Evolutionary conservation across 2,113 vertebrate species (phyloP).

Genomic region (Todiramphus saurophagus): DNA sequence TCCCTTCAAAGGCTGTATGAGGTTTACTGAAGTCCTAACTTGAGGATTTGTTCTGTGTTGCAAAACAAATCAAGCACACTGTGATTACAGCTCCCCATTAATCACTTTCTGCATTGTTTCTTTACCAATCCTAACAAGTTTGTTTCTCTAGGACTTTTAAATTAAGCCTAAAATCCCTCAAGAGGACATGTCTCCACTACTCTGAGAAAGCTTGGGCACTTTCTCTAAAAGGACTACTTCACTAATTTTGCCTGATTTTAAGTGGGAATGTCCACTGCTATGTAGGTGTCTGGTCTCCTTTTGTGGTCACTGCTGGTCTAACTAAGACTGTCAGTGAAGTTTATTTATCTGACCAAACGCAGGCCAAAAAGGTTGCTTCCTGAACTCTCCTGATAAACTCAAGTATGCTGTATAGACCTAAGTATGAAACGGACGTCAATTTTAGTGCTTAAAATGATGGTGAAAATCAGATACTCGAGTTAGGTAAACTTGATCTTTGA

Average conservation of each 20-base stretch:
- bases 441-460: background rate
- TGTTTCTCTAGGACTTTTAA: background rate
- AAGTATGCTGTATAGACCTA: background rate
- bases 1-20: background rate
- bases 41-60: constrained; percentile 30
- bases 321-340: background rate
- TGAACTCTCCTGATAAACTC: background rate
- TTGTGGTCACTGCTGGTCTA: background rate
- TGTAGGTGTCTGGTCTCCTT: background rate
- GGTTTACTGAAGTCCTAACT: background rate
- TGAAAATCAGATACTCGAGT: background rate
- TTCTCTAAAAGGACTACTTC: background rate
- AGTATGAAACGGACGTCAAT: background rate
- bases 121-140: background rate
- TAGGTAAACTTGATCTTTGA: background rate
- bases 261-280: background rate
- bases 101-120: constrained; percentile 40
- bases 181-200: background rate
- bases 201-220: background rate
- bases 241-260: background rate
- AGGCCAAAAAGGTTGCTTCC: background rate
- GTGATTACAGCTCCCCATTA: constrained; percentile 33
- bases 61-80: constrained; percentile 18
- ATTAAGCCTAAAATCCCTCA: background rate
- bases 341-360: background rate